These are phyloP conservation scores for Tachystola acroxantha DNA, from an alignment of 2,888 invertebrate genomes.

Conservation along the genomic window DNA sequence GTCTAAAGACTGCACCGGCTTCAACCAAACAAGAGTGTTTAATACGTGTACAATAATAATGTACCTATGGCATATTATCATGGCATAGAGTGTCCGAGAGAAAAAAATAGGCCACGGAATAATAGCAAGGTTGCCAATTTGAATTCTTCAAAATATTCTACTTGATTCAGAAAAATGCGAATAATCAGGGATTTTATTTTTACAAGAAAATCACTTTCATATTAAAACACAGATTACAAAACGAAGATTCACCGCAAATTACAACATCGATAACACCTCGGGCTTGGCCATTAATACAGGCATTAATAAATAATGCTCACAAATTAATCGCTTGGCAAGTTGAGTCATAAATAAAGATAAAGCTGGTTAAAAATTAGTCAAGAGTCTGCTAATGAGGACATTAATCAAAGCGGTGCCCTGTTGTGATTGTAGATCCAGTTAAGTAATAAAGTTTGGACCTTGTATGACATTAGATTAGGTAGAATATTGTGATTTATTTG, in stretches of 20 bases:
- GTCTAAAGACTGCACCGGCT: too few species aligned
- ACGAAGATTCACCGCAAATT: background rate
- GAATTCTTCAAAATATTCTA: too few species aligned
- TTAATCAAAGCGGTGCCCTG: slow-evolving; percentile 4
- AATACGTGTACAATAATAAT: too few species aligned
- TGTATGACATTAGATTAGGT: background rate
- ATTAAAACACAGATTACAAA: background rate
- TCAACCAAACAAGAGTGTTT: too few species aligned
- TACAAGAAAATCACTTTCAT: too few species aligned
- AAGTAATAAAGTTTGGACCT: background rate
- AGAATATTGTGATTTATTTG: too few species aligned
- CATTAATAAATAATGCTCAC: slow-evolving; percentile 26
- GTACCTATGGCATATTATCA: too few species aligned
- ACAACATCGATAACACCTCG: slow-evolving; percentile 12
- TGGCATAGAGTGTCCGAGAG: too few species aligned
- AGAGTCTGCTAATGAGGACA: slow-evolving; percentile 9
- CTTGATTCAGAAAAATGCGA: too few species aligned
- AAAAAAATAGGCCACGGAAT: too few species aligned
- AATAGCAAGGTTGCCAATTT: too few species aligned
- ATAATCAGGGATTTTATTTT: too few species aligned
- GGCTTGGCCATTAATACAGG: slow-evolving; percentile 5
- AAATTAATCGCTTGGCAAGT: slow-evolving; percentile 25
- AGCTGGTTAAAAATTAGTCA: slow-evolving; percentile 12
- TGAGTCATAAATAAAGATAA: slow-evolving; percentile 22
- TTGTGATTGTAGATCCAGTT: slow-evolving; percentile 2